Evolutionary conservation across 2,888 invertebrate genomes (phyloP), one percentile per base, ranked within the genome.

Genomic region (Synergus umbraculus): DNA sequence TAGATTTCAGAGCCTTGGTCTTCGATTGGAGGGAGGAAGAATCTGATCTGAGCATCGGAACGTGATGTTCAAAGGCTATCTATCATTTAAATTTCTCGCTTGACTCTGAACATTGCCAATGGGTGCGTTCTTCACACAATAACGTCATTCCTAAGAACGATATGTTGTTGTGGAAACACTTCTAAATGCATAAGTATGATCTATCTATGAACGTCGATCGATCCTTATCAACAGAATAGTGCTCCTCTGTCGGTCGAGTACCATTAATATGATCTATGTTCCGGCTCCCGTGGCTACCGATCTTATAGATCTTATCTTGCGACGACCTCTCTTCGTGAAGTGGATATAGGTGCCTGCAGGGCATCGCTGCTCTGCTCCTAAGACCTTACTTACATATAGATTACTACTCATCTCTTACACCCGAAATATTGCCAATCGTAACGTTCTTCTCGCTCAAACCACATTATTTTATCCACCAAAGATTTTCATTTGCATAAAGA

Each of bases 211-310:
- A 64, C 76, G 64, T 60, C 60, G 79, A 79, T 83, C 67, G 76
- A 82, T 82, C 79, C 78, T 81, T 81, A 78, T 79, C 82, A 77
- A 78, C 73, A 37, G 58, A 79, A 78, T 58, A 66, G 73, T 63
- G 76, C 77, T 78, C 64, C 69, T 78, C 69, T 77, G 81, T 79
- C 76, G 76, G 54, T 76, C 76, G 79, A 78, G 67, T 86, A 86
- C 89, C 89, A 91, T 91, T 91, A 91, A 90, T 89, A 90, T 91
- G 91, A 92, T 92, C 91, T 91, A 91, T 88, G 88, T 85, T 85
- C 81, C 83, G 84, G 90, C 90, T 92, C 89, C 89, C 83, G 89
- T 87, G 87, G 88, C 90, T 90, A 90, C 90, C 86, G 88, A 89
- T 87, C 86, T 86, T 63, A 83, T 82, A 88, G 89, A 90, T 90